Evolutionary conservation across 2,113 vertebrate genomes (phyloP).

Genomic region (Cyprinodon tularosa): DNA sequence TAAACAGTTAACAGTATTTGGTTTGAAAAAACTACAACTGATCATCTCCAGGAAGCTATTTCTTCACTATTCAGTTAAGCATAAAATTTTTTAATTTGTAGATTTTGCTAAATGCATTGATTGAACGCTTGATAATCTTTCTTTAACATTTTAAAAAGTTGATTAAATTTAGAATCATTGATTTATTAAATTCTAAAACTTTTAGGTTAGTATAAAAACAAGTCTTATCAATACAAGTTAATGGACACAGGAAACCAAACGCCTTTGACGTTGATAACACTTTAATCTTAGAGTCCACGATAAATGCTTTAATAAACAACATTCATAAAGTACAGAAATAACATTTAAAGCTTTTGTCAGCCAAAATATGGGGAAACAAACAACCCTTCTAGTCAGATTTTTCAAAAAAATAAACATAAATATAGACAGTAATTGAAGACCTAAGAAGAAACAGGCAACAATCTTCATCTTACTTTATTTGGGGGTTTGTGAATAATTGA

Average conservation of each 20-base stretch:
- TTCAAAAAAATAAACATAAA: not conserved
- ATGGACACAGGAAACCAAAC: not conserved
- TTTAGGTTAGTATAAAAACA: not conserved
- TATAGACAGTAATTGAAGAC: not conserved
- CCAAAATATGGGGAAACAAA: not conserved
- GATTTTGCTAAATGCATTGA: not conserved
- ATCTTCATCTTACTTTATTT: too few relatives aligned
- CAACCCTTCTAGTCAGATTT: not conserved
- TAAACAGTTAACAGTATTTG: too few relatives aligned
- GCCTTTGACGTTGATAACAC: not conserved
- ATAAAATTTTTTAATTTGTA: not conserved
- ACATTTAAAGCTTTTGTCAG: too few relatives aligned
- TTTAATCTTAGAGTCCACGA: not conserved
- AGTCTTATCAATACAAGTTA: not conserved
- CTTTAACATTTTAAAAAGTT: too few relatives aligned
- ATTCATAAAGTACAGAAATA: not conserved
- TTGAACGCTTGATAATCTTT: not conserved
- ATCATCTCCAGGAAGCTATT: too few relatives aligned
- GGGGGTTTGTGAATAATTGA: too few relatives aligned
- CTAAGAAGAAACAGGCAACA: too few relatives aligned
- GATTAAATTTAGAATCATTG: not conserved
- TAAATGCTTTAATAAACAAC: not conserved
- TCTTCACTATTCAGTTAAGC: too few relatives aligned
- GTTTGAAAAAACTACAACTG: too few relatives aligned
- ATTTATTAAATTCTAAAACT: not conserved